phyloP scores from a whole-genome alignment of 2,888 invertebrate genomes.

The Melipona bicolor region DNA sequence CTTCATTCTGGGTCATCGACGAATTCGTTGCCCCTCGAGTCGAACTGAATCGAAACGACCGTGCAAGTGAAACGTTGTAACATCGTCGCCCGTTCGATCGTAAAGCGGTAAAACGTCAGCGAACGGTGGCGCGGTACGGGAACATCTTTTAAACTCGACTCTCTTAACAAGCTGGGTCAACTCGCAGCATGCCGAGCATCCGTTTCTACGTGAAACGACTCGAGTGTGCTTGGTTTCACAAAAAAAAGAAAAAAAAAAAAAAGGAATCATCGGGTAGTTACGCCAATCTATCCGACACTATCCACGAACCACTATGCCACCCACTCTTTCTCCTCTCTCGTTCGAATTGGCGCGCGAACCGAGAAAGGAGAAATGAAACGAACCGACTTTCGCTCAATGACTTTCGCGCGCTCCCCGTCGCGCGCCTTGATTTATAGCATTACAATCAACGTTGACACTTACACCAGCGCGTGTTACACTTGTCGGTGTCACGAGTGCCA shows the following conservation, averaged over 20 bases:
- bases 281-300: background rate
- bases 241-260: too few relatives aligned
- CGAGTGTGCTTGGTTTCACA: background rate
- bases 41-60: background rate
- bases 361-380: slow-evolving; percentile 47
- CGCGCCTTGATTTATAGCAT: slow-evolving; percentile 71
- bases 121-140: background rate
- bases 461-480: slow-evolving; percentile 47
- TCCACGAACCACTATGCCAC: background rate
- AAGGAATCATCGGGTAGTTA: background rate
- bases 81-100: slow-evolving; percentile 5
- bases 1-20: slow-evolving; percentile 3
- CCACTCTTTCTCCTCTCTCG: too few relatives aligned
- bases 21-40: slow-evolving; percentile 4
- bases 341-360: slow-evolving; percentile 13
- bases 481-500: background rate
- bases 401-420: slow-evolving; percentile 65
- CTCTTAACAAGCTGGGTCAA: slow-evolving; percentile 5
- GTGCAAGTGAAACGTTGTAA: background rate
- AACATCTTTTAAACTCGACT: background rate
- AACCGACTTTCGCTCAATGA: slow-evolving; percentile 64
- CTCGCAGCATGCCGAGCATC: slow-evolving; percentile 3
- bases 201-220: slow-evolving; percentile 3
- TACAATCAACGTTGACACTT: slow-evolving; percentile 68
- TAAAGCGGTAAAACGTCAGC: background rate